phyloP scores from a whole-genome alignment of 2,888 invertebrate genomes.

The Branchinecta sandiegonensis region DNA sequence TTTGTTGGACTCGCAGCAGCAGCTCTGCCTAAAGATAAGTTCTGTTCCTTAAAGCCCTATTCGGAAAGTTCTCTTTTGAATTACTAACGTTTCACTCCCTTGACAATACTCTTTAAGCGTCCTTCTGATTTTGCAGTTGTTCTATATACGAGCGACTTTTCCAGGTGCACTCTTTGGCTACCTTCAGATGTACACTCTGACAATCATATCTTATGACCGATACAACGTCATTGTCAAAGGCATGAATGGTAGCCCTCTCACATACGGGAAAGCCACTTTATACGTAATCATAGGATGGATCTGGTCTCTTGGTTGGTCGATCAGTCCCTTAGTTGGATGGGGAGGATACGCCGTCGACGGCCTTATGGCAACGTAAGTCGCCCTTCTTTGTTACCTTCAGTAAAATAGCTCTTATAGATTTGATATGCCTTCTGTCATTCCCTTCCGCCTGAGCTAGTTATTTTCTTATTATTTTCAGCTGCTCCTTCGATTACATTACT shows the following conservation, averaged over 20 bases:
- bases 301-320: background rate
- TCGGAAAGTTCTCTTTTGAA: too few species aligned
- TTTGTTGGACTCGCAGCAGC: too few species aligned
- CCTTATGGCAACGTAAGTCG: slow-evolving; percentile 7
- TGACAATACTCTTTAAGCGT: too few species aligned
- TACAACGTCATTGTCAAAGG: slow-evolving; percentile 33
- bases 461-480: background rate
- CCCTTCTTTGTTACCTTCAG: too few species aligned
- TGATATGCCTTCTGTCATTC: too few species aligned
- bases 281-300: background rate
- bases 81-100: too few species aligned
- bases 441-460: too few species aligned
- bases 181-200: slow-evolving; percentile 33
- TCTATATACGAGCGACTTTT: background rate
- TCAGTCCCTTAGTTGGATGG: background rate
- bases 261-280: slow-evolving; percentile 23
- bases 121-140: too few species aligned
- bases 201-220: slow-evolving; percentile 33
- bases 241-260: slow-evolving; percentile 30
- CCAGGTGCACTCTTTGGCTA: slow-evolving; percentile 33
- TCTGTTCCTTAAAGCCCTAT: too few species aligned
- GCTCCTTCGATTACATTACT: background rate
- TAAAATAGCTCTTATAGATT: too few species aligned
- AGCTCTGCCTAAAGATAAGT: too few species aligned
- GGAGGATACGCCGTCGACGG: slow-evolving; percentile 1